A percentile compares a stretch with the other conserved stretches of the same genome.
Conservation (phyloP, 2,888 invertebrate species). For the Mermis nigrescens region DNA sequence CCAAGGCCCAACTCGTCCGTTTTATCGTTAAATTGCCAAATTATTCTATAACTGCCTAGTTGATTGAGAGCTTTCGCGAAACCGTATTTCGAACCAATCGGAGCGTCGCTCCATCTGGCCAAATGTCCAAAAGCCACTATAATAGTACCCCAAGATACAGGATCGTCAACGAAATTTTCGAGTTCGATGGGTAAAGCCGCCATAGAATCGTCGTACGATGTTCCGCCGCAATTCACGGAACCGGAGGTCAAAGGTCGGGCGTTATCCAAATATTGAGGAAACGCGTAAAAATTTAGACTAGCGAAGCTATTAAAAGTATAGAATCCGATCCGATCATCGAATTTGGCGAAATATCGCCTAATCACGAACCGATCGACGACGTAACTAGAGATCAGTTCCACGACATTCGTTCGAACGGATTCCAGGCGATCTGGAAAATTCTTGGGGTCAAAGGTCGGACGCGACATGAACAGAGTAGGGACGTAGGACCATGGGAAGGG, state of each 20-base stretch:
- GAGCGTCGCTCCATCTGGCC: constrained; percentile 18
- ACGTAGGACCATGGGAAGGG: background rate
- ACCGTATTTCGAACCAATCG: constrained; percentile 14
- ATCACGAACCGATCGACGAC: background rate
- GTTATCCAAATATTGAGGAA: background rate
- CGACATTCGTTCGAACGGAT: background rate
- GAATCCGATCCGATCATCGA: no score
- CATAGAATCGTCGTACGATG: background rate
- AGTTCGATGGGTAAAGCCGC: no score
- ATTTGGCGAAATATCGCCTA: no score
- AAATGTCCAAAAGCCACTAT: constrained; percentile 22
- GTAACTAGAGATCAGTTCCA: no score
- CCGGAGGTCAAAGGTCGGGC: no score
- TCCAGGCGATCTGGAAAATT: background rate
- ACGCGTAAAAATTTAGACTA: background rate
- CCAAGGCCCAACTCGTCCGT: background rate
- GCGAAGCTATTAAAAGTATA: no score
- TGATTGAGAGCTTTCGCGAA: constrained; percentile 18
- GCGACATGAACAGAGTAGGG: no score
- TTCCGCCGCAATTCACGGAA: background rate
- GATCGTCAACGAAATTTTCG: constrained; percentile 21
- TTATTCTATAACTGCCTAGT: constrained; percentile 19
- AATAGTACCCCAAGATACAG: constrained; percentile 19
- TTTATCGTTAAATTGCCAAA: constrained; percentile 15
- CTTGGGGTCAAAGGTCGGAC: background rate